Base-by-base conservation (phyloP, 1,140 invertebrate species). In the Drosophila trapezifrons region DNA sequence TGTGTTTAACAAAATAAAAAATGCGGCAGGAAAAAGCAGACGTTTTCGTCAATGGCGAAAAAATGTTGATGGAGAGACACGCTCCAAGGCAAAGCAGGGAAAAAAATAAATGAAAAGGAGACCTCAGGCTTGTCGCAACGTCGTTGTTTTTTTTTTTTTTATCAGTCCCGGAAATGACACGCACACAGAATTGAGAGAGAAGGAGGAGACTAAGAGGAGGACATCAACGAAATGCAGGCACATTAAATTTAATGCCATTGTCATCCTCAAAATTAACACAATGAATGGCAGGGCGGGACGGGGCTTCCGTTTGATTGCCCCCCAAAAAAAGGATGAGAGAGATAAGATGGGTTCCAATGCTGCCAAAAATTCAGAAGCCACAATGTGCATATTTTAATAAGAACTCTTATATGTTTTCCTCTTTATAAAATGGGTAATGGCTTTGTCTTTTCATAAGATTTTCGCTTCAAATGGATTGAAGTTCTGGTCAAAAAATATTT, bases 131-230 rank as follows among this genome's bases (percentile, higher is more conserved):
- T 37, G 76, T 66, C 65, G 67, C 71, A 83, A 46, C 46, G 13
- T 56, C 32, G 9, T 37, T 46, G 47, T 52, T 66, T 43, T 65
- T 49, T 72, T n/a, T n/a, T 65, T 56, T 49, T 72, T 76, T 77
- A 80, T 80, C 73, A 37, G 65, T 54, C 29, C 60, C 17, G 82
- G 69, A 85, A 85, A 81, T 78, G 81, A 74, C 81, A 84, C 81
- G 81, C 81, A 74, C 81, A 67, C 56, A 80, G 47, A 72, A 73
- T 60, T 52, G 49, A 15, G 25, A 42, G 45, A 13, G n/a, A 22
- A 47, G 9, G 42, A 29, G 38, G 49, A 46, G 6, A 13, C 43
- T 2, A 15, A 40, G 25, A 27, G 13, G 20, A 29, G 32, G 40
- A 40, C 69, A 74, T 56, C 46, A 76, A 45, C 38, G 54, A 65